Conservation (phyloP, 2,797 vertebrate genomes). For the Cichlasoma orientale region DNA sequence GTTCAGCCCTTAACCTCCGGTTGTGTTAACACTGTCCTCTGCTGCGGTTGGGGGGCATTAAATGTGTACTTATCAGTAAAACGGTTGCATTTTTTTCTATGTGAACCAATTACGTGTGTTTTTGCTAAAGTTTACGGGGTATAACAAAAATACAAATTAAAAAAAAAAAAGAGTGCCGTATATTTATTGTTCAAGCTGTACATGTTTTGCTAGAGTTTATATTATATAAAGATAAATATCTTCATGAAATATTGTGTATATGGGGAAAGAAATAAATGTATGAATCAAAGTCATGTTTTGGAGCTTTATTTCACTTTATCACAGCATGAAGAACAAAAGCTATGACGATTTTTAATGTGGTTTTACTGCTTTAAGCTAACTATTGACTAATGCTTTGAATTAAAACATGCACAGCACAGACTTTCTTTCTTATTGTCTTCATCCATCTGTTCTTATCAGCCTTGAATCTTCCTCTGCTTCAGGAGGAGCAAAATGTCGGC, state of each 20-base stretch:
- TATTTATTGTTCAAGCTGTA: constrained; percentile 87
- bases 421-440: neutral
- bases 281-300: constrained; percentile 38
- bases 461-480: constrained; percentile 51
- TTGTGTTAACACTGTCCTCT: constrained; percentile 35
- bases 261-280: constrained; percentile 77
- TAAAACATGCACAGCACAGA: constrained; percentile 2
- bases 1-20: constrained; percentile 40
- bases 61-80: constrained; percentile 71
- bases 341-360: neutral
- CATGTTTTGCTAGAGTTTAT: constrained; percentile 91
- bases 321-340: constrained; percentile 6
- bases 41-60: constrained; percentile 42
- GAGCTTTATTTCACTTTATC: constrained; percentile 42
- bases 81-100: constrained; percentile 78
- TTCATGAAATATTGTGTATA: constrained; percentile 85
- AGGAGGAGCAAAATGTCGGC: constrained; percentile 73
- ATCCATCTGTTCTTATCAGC: neutral
- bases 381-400: neutral
- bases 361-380: neutral
- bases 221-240: constrained; percentile 85
- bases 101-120: constrained; percentile 80
- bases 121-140: constrained; percentile 87
- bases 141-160: constrained; percentile 64
- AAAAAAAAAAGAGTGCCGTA: constrained; percentile 80